A percentile compares a stretch with the other conserved stretches of the same genome.
These are phyloP conservation scores for Microtus ochrogaster DNA, from an alignment of 2,113 vertebrate genomes.

Conservation along the genomic window DNA sequence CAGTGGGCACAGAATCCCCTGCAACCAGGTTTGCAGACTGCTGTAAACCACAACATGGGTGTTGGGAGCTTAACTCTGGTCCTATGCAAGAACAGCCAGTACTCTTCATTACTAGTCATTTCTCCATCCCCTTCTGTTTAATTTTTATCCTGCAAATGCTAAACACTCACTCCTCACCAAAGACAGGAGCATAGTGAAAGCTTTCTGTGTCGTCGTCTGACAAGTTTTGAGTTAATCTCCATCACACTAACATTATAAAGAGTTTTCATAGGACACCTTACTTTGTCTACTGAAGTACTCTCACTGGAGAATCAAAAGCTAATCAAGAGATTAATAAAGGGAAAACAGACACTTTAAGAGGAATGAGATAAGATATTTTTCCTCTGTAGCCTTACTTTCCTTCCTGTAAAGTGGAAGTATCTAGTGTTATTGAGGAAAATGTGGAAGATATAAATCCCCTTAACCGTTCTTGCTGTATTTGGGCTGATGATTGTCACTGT, in stretches of 20 bases:
- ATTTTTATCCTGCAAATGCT: neutral
- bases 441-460: neutral
- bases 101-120: neutral
- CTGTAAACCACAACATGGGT: neutral
- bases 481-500: neutral
- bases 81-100: too few species aligned
- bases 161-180: neutral
- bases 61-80: neutral
- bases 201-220: neutral
- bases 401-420: neutral
- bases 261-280: neutral
- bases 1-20: neutral
- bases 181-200: neutral
- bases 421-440: neutral
- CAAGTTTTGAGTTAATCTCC: neutral
- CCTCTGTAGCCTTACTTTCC: neutral
- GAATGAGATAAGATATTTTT: neutral
- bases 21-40: neutral
- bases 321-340: neutral
- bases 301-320: neutral
- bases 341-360: neutral
- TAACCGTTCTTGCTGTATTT: neutral
- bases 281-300: neutral
- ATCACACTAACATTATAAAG: neutral
- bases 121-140: neutral